Evolutionary conservation across 2,113 vertebrate genomes (phyloP).

Genomic region (Gymnarchus niloticus): DNA sequence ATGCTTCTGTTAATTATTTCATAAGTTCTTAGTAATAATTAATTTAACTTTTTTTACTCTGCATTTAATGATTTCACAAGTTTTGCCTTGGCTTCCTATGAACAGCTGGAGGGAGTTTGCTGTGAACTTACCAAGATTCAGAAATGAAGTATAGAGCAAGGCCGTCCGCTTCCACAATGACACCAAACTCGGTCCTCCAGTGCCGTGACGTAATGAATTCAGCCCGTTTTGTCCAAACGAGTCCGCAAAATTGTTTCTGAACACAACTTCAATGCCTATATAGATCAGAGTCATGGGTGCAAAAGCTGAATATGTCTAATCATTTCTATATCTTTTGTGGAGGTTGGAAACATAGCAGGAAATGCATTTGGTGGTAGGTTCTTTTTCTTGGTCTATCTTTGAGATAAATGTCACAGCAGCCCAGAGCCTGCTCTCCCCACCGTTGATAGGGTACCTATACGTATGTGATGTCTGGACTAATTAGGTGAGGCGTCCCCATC

Average conservation of each 20-base stretch:
- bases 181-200: not conserved
- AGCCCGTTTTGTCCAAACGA: too few species aligned
- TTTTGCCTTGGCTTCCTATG: not conserved
- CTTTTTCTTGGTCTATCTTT: not conserved
- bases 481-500: not conserved
- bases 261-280: not conserved
- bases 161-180: too few species aligned
- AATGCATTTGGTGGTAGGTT: not conserved
- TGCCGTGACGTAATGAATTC: not conserved
- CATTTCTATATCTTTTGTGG: not conserved
- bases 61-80: not conserved
- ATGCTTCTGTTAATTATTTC: constrained; percentile 62
- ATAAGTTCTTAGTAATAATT: constrained; percentile 35
- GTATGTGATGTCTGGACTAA: not conserved
- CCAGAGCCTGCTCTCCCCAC: not conserved
- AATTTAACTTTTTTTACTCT: constrained; percentile 10
- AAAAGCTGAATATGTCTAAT: not conserved
- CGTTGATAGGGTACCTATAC: not conserved
- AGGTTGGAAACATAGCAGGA: not conserved
- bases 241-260: too few species aligned
- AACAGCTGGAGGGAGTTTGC: not conserved
- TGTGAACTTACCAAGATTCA: not conserved
- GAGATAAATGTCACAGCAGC: constrained; percentile 1
- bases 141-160: not conserved
- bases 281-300: not conserved